Conservation (phyloP, 2,888 invertebrate species). For the Pheosia tremula region DNA sequence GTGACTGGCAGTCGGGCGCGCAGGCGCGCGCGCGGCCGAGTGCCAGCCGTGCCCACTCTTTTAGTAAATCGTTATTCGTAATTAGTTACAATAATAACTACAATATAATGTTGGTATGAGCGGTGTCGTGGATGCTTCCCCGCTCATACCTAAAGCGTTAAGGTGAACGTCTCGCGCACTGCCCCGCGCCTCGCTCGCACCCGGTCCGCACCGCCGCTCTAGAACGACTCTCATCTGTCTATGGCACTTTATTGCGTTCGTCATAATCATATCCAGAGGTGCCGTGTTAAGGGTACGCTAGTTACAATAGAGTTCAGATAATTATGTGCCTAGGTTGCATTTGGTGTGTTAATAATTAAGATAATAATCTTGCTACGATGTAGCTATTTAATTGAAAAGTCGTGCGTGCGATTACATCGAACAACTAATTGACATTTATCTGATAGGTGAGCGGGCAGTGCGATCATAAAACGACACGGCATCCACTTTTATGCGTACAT, state of each 20-base stretch:
- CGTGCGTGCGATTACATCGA: conserved; percentile 41
- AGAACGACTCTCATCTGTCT: conserved; percentile 27
- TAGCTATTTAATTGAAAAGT: conserved; percentile 18
- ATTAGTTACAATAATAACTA: conserved; percentile 80
- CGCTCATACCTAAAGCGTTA: conserved; percentile 84
- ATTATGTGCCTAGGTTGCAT: conserved; percentile 14
- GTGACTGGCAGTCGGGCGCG: conserved; percentile 47
- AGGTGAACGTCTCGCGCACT: conserved; percentile 75
- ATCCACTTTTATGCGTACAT: conserved; percentile 78
- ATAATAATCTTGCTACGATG: neutral
- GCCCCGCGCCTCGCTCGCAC: conserved; percentile 38
- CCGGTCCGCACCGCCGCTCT: conserved; percentile 9
- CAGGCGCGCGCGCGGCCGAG: conserved; percentile 26
- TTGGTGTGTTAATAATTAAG: neutral
- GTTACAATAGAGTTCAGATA: neutral
- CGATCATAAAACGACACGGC: conserved; percentile 74
- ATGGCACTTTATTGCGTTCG: conserved; percentile 37
- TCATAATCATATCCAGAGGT: conserved; percentile 16
- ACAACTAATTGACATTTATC: conserved; percentile 74
- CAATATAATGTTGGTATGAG: conserved; percentile 83
- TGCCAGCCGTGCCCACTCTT: conserved; percentile 55
- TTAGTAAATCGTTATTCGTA: conserved; percentile 71
- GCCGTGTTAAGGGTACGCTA: neutral
- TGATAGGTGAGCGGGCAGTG: conserved; percentile 67
- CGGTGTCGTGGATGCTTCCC: conserved; percentile 82